Percentiles rank a stretch among this genome's conserved stretches.
phyloP scores from a whole-genome alignment of 2,888 invertebrate species.

The Spatulosminthurus flaviceps region DNA sequence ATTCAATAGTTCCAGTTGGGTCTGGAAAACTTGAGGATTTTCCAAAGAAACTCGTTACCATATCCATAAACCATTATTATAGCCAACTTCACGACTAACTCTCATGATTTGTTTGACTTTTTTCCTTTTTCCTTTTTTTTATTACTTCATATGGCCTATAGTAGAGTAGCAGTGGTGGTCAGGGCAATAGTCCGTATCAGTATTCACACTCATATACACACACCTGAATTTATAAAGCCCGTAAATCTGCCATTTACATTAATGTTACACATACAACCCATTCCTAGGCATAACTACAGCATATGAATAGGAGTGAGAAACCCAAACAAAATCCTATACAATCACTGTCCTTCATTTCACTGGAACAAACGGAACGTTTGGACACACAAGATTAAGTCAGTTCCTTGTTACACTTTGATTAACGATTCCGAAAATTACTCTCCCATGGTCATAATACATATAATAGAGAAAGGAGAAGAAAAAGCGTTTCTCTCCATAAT shows the following conservation, averaged over 20 bases:
- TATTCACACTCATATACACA: not conserved
- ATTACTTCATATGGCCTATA: not conserved
- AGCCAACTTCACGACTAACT: not conserved
- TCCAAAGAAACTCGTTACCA: too few relatives aligned
- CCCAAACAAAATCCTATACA: too few relatives aligned
- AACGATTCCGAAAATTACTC: not conserved
- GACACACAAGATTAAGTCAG: not conserved
- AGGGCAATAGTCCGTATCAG: not conserved
- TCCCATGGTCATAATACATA: not conserved
- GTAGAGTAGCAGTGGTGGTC: too few relatives aligned
- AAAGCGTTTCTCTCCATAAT: too few relatives aligned
- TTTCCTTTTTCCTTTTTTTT: not conserved
- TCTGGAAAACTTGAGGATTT: too few relatives aligned
- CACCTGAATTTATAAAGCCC: not conserved
- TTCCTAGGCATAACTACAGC: too few relatives aligned
- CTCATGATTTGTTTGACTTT: constrained; percentile 2
- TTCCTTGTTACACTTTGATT: not conserved
- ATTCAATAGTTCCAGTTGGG: too few relatives aligned
- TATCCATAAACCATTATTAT: too few relatives aligned
- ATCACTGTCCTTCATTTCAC: not conserved
- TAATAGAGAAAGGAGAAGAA: too few relatives aligned
- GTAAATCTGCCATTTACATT: not conserved
- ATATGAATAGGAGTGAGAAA: too few relatives aligned
- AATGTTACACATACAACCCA: too few relatives aligned
- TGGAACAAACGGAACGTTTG: not conserved